Evolutionary conservation across 2,888 invertebrate genomes (phyloP).

Genomic region (Tenthredo amoena): DNA sequence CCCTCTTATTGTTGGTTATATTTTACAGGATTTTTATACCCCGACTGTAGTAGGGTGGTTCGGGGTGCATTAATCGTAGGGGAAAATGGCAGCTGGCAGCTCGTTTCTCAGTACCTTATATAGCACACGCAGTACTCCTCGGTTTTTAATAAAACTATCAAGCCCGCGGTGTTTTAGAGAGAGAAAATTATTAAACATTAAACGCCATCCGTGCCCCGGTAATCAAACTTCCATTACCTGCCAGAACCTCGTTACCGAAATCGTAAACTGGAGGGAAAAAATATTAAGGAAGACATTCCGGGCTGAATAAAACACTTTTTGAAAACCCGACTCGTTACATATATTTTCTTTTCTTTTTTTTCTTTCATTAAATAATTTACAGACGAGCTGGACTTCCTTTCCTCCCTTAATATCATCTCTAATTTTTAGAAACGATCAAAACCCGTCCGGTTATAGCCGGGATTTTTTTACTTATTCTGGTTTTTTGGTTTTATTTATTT

Average conservation of each 20-base stretch:
- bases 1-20: conserved; percentile 2
- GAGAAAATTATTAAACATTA: conserved; percentile 24
- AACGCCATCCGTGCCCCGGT: conserved; percentile 12
- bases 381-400: background rate
- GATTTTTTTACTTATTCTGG: background rate
- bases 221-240: background rate
- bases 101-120: background rate
- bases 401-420: no score
- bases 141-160: conserved; percentile 22
- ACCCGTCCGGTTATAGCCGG: no score
- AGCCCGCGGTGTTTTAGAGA: background rate
- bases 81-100: background rate
- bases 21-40: conserved; percentile 2
- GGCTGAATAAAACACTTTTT: background rate
- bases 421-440: no score
- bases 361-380: background rate
- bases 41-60: background rate
- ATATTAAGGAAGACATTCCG: background rate
- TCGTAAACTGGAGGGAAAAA: background rate
- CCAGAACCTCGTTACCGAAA: background rate
- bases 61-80: background rate
- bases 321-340: background rate
- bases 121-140: background rate
- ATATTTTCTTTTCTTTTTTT: background rate
- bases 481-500: no score